Conservation (phyloP, 30 jellyfish, hydroid and myxozoan species). For the Sanderia malayensis region DNA sequence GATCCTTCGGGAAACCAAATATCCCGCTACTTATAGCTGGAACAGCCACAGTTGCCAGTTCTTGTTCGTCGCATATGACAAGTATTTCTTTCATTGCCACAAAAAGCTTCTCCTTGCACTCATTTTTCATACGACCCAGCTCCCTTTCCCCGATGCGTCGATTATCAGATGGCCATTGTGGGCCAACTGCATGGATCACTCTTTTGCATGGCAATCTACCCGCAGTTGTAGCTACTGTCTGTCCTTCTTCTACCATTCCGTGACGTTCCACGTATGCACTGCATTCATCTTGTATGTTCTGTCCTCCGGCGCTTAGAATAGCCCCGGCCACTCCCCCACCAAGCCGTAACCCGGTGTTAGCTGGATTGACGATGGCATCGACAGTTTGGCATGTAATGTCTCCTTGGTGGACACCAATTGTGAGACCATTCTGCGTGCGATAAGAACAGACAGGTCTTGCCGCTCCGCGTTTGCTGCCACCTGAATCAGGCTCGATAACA, state of each 20-base stretch:
- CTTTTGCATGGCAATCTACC: constrained; percentile 18
- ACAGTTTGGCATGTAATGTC: constrained; percentile 31
- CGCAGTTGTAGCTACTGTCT: constrained; percentile 30
- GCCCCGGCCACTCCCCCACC: constrained; percentile 62
- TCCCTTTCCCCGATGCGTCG: constrained; percentile 14
- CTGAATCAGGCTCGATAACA: neutral
- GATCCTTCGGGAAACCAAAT: constrained; percentile 44
- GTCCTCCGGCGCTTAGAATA: constrained; percentile 21
- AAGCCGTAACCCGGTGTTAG: constrained; percentile 11
- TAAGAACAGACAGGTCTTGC: constrained; percentile 1
- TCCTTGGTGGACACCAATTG: constrained; percentile 30
- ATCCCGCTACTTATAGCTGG: constrained; percentile 61
- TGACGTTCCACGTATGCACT: neutral
- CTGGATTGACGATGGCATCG: constrained; percentile 44
- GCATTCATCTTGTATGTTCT: constrained; percentile 31
- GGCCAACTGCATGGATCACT: constrained; percentile 46
- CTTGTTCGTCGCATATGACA: constrained; percentile 21
- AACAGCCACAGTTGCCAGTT: constrained; percentile 30
- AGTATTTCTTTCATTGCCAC: constrained; percentile 25
- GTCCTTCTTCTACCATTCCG: constrained; percentile 18
- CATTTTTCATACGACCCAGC: neutral
- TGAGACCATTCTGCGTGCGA: neutral
- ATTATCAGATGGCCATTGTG: constrained; percentile 21
- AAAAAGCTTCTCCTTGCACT: neutral
- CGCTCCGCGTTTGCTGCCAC: neutral